A percentile compares a stretch with the other conserved stretches of the same genome.
phyloP scores from a whole-genome alignment of 2,888 invertebrate genomes.

The Stomorhina lunata region DNA sequence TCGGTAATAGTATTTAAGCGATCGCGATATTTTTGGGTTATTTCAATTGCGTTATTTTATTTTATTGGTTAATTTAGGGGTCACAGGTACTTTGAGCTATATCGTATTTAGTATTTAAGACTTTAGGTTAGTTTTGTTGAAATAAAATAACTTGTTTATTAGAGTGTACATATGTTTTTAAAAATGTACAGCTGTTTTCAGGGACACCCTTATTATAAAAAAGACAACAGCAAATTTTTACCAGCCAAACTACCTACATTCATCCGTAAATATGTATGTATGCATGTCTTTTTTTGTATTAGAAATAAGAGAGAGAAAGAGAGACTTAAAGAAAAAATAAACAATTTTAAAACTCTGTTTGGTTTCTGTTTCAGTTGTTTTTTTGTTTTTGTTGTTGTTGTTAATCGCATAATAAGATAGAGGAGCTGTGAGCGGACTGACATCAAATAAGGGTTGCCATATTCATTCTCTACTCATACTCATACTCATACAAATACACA shows the following conservation, averaged over 20 bases:
- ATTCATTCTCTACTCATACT: too few species aligned
- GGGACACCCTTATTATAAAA: constrained; percentile 1
- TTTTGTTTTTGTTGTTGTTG: not conserved
- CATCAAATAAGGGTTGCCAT: constrained; percentile 41
- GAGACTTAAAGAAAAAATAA: constrained; percentile 46
- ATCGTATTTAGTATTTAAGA: too few species aligned
- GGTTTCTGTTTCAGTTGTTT: not conserved
- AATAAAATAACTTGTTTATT: too few species aligned
- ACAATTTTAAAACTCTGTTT: constrained; percentile 21
- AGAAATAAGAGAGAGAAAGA: constrained; percentile 30
- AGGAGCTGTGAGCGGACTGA: too few species aligned
- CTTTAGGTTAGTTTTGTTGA: too few species aligned
- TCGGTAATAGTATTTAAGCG: too few species aligned
- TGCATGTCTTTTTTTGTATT: not conserved
- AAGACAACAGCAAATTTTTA: not conserved
- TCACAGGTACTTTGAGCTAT: too few species aligned
- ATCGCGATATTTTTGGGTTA: too few species aligned
- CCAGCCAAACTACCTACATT: not conserved
- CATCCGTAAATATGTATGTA: not conserved
- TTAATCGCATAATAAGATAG: constrained; percentile 23
- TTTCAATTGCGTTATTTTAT: too few species aligned
- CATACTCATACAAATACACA: not conserved
- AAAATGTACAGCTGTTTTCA: too few species aligned
- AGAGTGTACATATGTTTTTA: too few species aligned
- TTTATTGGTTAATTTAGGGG: too few species aligned